Evolutionary conservation across 2,888 invertebrate genomes (phyloP).

Genomic region (Eretmocerus hayati): DNA sequence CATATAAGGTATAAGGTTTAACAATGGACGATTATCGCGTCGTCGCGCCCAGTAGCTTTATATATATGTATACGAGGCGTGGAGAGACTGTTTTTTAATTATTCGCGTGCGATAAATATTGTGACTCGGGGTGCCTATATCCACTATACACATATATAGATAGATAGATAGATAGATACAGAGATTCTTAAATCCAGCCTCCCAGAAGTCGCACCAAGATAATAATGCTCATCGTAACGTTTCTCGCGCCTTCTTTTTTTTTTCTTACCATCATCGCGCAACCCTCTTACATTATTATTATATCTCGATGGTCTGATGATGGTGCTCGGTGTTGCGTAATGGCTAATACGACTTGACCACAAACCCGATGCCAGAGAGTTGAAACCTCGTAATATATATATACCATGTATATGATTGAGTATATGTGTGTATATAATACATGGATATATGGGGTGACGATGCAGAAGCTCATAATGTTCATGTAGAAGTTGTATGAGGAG

Average conservation of each 20-base stretch:
- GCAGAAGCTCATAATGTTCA: background rate
- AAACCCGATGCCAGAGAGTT: constrained; percentile 5
- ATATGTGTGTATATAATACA: no score
- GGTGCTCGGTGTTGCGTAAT: background rate
- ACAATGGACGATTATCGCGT: constrained; percentile 32
- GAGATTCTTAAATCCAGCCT: no score
- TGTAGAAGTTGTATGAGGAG: background rate
- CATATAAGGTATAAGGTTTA: no score
- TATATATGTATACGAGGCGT: background rate
- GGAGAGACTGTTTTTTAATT: constrained; percentile 26
- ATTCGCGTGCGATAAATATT: constrained; percentile 37
- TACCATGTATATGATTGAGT: no score
- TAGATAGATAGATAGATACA: no score
- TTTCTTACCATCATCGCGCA: no score
- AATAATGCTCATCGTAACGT: background rate
- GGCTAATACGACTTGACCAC: constrained; percentile 21
- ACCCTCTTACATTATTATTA: background rate
- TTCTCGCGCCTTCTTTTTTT: no score
- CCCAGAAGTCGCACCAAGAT: constrained; percentile 25
- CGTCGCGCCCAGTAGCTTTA: background rate
- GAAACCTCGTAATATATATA: no score
- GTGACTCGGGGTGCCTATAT: no score
- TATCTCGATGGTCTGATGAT: background rate
- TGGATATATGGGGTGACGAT: constrained; percentile 5
- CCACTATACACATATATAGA: no score